Percentiles rank a stretch among this genome's conserved stretches.
phyloP scores from a whole-genome alignment of 2,113 vertebrate genomes.

The Nothocercus nigrocapillus region DNA sequence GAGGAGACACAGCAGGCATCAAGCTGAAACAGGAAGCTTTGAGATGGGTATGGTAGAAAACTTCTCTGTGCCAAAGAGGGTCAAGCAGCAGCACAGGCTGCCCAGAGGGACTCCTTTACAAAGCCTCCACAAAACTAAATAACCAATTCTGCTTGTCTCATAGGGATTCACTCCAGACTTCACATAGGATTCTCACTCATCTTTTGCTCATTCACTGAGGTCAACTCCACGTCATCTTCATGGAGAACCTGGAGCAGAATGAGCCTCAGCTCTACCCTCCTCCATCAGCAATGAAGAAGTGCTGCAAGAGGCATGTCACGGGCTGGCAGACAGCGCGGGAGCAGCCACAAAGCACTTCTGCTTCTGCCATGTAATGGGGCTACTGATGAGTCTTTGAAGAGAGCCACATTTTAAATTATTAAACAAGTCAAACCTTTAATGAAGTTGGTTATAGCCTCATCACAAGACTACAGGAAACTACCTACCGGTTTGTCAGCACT shows the following conservation, averaged over 20 bases:
- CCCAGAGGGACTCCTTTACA: background rate
- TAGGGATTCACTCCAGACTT: background rate
- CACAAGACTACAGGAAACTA: conserved; percentile 41
- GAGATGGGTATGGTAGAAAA: background rate
- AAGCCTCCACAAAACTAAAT: background rate
- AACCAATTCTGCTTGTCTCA: background rate
- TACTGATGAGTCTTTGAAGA: conserved; percentile 30
- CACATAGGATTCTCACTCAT: background rate
- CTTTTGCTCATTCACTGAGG: background rate
- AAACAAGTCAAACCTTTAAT: conserved; percentile 63
- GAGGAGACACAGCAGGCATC: rapidly evolving
- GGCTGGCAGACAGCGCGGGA: background rate
- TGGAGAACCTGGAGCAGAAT: background rate
- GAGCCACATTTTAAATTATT: conserved; percentile 58
- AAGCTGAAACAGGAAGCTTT: background rate
- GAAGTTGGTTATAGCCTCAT: conserved; percentile 39
- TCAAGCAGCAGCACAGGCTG: background rate
- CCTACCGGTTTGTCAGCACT: conserved; percentile 29
- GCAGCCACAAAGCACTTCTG: background rate
- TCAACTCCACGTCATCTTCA: background rate
- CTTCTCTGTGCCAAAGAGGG: rapidly evolving
- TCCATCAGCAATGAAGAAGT: background rate
- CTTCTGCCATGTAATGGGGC: conserved; percentile 8
- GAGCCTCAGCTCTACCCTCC: background rate
- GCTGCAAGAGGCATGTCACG: rapidly evolving